Evolutionary conservation across 2,888 invertebrate genomes (phyloP), one percentile per base, ranked within the genome.

Genomic region (Cryptocephalus moraei): DNA sequence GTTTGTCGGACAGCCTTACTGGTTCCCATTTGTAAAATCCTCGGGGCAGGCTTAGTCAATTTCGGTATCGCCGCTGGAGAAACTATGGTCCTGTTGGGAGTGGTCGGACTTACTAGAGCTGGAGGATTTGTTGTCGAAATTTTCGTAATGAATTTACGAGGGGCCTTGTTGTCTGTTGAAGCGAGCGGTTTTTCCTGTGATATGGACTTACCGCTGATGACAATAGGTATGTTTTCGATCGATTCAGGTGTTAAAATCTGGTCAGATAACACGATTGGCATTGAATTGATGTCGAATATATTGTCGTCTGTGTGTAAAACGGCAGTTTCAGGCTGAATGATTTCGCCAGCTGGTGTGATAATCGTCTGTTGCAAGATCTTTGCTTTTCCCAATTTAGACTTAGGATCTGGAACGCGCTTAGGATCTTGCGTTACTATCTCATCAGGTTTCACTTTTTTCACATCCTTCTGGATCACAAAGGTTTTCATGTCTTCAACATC

Each of bases 181-280:
- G 43, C 34, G 43, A 41, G 41, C 8, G 43, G n/a, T 32, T 32
- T 46, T 43, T 43, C 36, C 12, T 43, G 34, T 11, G 11, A 8
- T 4, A 41, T 39, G 8, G 44, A 38, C 12, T 40, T 41, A 4
- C 54, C 51, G 32, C 48, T 44, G 8, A 46, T 47, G 9, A 57
- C 51, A 40, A 57, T 52, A 0, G 83, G 82, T 76, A 83, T 79
- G 60, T 80, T 81, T 56, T 83, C 81, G 44, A 83, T 79, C 58
- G 70, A 80, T 60, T 83, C 83, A 1, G 82, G 77, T 1, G 81
- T 81, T 48, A 84, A 66, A 38, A 81, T 75, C 57, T 84, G 84
- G 56, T 85, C 85, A 33, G 82, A 81, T 39, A 86, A 65, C 4
- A 86, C 82, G 51, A 86, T 82, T 1, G 86, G 86, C 82, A 86